These are phyloP conservation scores for Nestor notabilis DNA, from an alignment of 2,113 vertebrate genomes.

Conservation along the genomic window DNA sequence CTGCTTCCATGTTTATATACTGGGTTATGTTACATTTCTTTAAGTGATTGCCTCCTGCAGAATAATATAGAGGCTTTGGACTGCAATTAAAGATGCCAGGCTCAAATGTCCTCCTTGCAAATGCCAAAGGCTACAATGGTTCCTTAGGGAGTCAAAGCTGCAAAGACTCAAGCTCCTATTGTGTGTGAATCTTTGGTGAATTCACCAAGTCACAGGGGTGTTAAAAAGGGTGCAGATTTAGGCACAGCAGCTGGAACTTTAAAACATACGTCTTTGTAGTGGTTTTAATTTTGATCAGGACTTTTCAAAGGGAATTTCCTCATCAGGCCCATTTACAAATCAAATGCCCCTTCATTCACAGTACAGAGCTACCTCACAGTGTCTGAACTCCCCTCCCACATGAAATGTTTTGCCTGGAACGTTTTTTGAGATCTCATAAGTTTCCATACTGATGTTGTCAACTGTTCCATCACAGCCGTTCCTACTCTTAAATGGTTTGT, in stretches of 20 bases:
- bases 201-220: not conserved
- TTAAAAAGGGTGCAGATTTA: not conserved
- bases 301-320: not conserved
- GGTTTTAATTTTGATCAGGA: not conserved
- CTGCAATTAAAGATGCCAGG: not conserved
- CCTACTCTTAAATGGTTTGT: not conserved
- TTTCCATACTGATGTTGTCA: not conserved
- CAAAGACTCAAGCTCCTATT: not conserved
- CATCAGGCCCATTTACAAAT: not conserved
- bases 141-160: not conserved
- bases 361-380: not conserved
- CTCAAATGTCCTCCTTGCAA: not conserved
- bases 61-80: not conserved
- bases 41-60: accelerated
- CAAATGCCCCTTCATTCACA: not conserved
- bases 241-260: not conserved
- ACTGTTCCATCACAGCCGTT: not conserved
- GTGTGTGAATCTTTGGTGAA: not conserved
- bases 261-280: not conserved
- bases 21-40: not conserved
- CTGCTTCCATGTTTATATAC: not conserved
- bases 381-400: not conserved
- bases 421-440: not conserved
- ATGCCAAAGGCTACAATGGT: not conserved
- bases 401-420: not conserved